These are phyloP conservation scores for Symphodus melops DNA, from an alignment of 2,113 vertebrate species.

Conservation along the genomic window DNA sequence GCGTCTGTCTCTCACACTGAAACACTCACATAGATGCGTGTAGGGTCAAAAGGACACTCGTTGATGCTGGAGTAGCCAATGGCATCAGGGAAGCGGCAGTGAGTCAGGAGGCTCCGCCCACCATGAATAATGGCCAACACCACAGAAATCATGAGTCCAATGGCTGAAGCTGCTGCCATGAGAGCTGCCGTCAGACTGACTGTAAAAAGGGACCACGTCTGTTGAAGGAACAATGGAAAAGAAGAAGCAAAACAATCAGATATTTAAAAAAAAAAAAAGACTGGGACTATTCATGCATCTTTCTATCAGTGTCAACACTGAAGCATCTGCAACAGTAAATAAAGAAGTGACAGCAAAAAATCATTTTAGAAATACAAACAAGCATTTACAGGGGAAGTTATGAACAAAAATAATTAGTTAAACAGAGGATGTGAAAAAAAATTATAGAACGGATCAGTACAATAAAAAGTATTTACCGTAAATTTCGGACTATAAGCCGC, in stretches of 20 bases:
- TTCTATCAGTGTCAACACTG: neutral
- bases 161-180: slow-evolving; percentile 82
- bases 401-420: neutral
- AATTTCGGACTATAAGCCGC: too few relatives aligned
- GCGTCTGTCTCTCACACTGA: neutral
- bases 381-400: neutral
- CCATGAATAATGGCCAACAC: slow-evolving; percentile 82
- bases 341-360: neutral
- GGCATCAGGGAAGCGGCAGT: slow-evolving; percentile 78
- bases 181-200: slow-evolving; percentile 80
- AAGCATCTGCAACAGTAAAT: neutral
- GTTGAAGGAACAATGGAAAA: slow-evolving; percentile 11
- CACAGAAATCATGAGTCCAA: slow-evolving; percentile 83
- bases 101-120: slow-evolving; percentile 84
- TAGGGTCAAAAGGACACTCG: slow-evolving; percentile 92
- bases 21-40: slow-evolving; percentile 87
- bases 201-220: slow-evolving; percentile 86
- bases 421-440: neutral
- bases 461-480: too few relatives aligned
- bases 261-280: neutral
- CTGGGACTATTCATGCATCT: too few relatives aligned
- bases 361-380: neutral
- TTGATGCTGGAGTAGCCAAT: slow-evolving; percentile 73
- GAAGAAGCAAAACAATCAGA: neutral
- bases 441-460: too few relatives aligned